These are phyloP conservation scores for Tetramorium bicarinatum DNA, from an alignment of 2,888 invertebrate genomes.

Conservation along the genomic window DNA sequence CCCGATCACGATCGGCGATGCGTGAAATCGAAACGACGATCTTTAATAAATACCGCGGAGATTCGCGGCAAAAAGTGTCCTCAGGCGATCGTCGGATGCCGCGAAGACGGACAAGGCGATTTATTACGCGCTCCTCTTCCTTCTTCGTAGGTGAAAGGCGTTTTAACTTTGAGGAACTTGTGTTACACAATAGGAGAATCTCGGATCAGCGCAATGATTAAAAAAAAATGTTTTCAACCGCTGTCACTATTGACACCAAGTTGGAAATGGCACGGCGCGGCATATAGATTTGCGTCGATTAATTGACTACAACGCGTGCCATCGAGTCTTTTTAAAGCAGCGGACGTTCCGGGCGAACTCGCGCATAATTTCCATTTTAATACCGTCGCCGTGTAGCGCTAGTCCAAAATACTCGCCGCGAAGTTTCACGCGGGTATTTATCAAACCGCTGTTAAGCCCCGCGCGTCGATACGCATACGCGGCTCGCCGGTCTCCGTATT, in stretches of 20 bases:
- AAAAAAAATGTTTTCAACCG: neutral
- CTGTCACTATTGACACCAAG: conserved; percentile 9
- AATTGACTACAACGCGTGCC: neutral
- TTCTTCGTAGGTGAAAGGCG: conserved; percentile 44
- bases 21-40: conserved; percentile 15
- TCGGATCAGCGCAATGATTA: neutral
- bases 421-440: conserved; percentile 60
- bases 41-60: neutral
- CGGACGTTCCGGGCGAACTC: neutral
- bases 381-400: neutral
- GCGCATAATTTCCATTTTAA: conserved; percentile 37
- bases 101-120: conserved; percentile 10
- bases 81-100: conserved; percentile 37
- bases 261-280: neutral
- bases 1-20: neutral
- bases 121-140: conserved; percentile 37
- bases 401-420: conserved; percentile 40
- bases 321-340: neutral
- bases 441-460: conserved; percentile 57
- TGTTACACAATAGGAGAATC: neutral
- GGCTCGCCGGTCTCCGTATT: conserved; percentile 56
- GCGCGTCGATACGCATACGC: conserved; percentile 45
- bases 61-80: conserved; percentile 35
- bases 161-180: conserved; percentile 11
- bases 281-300: neutral